These are phyloP conservation scores for Aphidius gifuensis DNA, from an alignment of 1,140 invertebrate species.

Conservation along the genomic window DNA sequence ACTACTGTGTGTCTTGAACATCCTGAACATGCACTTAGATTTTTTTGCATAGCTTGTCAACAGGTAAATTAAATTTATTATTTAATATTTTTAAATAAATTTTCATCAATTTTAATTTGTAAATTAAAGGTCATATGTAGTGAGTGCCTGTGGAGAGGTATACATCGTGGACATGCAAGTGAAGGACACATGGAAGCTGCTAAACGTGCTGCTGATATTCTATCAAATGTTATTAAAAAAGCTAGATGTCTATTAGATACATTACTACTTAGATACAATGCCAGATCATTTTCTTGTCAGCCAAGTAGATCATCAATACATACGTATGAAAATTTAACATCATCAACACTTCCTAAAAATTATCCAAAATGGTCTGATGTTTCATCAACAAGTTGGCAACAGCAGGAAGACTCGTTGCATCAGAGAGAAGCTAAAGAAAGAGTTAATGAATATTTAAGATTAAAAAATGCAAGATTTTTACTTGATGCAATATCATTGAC, in stretches of 20 bases:
- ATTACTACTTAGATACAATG: conserved; percentile 39
- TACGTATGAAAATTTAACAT: not conserved
- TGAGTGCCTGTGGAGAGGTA: conserved; percentile 47
- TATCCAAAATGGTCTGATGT: not conserved
- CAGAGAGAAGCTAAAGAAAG: conserved; percentile 41
- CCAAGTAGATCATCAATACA: conserved; percentile 10
- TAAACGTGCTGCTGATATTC: conserved; percentile 31
- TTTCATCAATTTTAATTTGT: not conserved
- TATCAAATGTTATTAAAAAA: conserved; percentile 35
- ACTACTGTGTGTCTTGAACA: conserved; percentile 44
- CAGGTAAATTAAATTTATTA: conserved; percentile 32
- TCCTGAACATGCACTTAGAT: conserved; percentile 42
- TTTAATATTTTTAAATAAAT: not conserved
- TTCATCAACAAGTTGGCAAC: conserved; percentile 10
- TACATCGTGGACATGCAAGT: conserved; percentile 47
- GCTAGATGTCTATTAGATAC: conserved; percentile 40
- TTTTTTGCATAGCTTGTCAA: conserved; percentile 49
- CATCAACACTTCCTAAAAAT: not conserved
- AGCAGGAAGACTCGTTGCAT: conserved; percentile 27
- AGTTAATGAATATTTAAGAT: conserved; percentile 45
- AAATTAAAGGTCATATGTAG: conserved; percentile 42
- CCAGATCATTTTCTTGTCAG: conserved; percentile 29
- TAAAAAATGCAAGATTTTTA: conserved; percentile 42
- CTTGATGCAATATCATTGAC: conserved; percentile 60
- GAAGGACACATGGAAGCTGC: conserved; percentile 44